Evolutionary conservation across 1,140 invertebrate genomes (phyloP), one percentile per base, ranked within the genome.

Genomic region (Rhopalosiphum padi): DNA sequence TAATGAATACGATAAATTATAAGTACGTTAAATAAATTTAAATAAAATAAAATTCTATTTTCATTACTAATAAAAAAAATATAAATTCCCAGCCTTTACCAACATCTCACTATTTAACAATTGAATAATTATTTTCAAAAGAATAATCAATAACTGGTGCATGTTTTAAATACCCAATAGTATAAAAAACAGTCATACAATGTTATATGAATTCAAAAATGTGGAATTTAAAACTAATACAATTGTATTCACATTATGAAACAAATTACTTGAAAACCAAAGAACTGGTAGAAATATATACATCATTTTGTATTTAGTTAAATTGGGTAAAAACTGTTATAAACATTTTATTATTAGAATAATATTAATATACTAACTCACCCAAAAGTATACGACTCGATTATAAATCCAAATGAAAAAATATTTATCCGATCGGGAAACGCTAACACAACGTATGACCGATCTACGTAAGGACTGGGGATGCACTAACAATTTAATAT

Each of bases 401-500:
- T 43, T 5, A 43, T 30, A 43, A 86, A 25, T 86, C 85, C 43
- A 35, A 77, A 77, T 77, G 30, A 55, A 23, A 55, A n/a, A 30
- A 77, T 3, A 60, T 60, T 9, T 41, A 90, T 55, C 88, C 88
- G 53, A 43, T 21, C 37, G 37, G 53, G 35, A 37, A 55, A 90
- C 37, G 22, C 37, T 55, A 35, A 55, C 51, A 55, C 48, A 35
- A 89, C 53, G 55, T 41, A 68, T 43, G 89, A 60, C 89, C 89
- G 53, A 25, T 21, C 23, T 25, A 6, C 89, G 89, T 68, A 6
- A 21, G 41, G 53, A 21, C 88, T 90, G 51, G 88, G 88, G 88
- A 90, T 90, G 88, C 37, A 90, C 88, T 90, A 30, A 90, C 53
- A 21, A 60, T 90, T 60, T 60, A 89, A 25, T 89, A 55, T 55